Evolutionary conservation across 2,113 vertebrate species (phyloP).

Genomic region (Erythrocercus mccallii): DNA sequence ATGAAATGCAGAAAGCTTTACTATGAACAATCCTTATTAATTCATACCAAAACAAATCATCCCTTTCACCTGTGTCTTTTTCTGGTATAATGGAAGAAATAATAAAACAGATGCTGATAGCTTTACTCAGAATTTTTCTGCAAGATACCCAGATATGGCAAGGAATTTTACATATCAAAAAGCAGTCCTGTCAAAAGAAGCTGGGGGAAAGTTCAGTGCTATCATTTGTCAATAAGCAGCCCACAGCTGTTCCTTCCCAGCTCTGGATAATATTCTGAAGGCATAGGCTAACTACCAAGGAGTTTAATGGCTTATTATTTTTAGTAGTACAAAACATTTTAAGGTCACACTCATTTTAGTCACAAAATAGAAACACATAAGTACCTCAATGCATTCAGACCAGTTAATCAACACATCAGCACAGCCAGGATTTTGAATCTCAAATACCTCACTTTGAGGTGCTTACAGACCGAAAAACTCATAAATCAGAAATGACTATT

Average conservation of each 20-base stretch:
- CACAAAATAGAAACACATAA: neutral
- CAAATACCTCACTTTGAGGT: neutral
- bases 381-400: neutral
- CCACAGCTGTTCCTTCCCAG: neutral
- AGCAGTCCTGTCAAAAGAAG: neutral
- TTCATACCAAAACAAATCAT: neutral
- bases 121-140: neutral
- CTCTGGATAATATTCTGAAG: neutral
- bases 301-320: slow-evolving; percentile 29
- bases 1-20: neutral
- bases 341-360: neutral
- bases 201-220: neutral
- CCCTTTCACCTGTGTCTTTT: neutral
- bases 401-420: slow-evolving; percentile 17
- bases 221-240: neutral
- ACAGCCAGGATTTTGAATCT: slow-evolving; percentile 18
- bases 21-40: neutral
- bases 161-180: neutral
- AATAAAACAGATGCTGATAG: neutral
- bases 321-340: neutral
- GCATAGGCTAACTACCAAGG: neutral
- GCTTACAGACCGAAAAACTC: slow-evolving; percentile 7
- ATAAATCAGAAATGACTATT: slow-evolving; percentile 30
- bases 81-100: neutral
- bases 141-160: neutral